Evolutionary conservation across 30 jellyfish, hydroid and myxozoan species (phyloP).

Genomic region (Phacellophora camtschatica): DNA sequence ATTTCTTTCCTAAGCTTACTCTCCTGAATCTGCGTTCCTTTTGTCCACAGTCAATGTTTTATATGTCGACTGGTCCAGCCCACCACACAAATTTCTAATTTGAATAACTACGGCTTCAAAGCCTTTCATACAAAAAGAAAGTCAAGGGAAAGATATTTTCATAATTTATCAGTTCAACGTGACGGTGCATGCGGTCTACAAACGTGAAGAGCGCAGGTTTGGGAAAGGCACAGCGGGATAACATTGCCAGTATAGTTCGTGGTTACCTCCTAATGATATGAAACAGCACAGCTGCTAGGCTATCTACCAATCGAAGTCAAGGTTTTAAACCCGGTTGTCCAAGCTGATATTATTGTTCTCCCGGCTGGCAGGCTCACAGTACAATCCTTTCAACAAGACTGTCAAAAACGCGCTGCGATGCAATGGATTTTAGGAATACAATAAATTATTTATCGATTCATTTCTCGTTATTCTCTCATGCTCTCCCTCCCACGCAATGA

Average conservation of each 20-base stretch:
- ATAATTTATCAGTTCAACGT: too few species aligned
- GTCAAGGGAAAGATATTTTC: too few species aligned
- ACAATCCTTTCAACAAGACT: background rate
- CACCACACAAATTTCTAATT: too few species aligned
- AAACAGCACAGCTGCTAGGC: slow-evolving; percentile 38
- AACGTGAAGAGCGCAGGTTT: too few species aligned
- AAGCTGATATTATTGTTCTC: background rate
- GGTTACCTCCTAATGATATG: slow-evolving; percentile 12
- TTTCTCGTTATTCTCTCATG: background rate
- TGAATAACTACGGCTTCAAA: too few species aligned
- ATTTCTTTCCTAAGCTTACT: too few species aligned
- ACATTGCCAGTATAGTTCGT: background rate
- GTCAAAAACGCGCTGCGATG: background rate
- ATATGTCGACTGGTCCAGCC: too few species aligned
- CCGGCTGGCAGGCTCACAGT: slow-evolving; percentile 2
- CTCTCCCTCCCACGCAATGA: background rate
- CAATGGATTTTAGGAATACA: background rate
- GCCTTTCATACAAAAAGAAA: too few species aligned
- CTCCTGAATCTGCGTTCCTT: too few species aligned
- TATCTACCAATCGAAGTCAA: slow-evolving; percentile 5
- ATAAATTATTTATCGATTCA: background rate
- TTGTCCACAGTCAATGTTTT: too few species aligned
- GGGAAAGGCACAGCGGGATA: background rate
- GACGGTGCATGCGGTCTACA: too few species aligned
- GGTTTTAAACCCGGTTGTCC: background rate